A percentile compares a stretch with the other conserved stretches of the same genome.
phyloP scores from a whole-genome alignment of 2,888 invertebrate genomes.

The Eupsilia transversa region DNA sequence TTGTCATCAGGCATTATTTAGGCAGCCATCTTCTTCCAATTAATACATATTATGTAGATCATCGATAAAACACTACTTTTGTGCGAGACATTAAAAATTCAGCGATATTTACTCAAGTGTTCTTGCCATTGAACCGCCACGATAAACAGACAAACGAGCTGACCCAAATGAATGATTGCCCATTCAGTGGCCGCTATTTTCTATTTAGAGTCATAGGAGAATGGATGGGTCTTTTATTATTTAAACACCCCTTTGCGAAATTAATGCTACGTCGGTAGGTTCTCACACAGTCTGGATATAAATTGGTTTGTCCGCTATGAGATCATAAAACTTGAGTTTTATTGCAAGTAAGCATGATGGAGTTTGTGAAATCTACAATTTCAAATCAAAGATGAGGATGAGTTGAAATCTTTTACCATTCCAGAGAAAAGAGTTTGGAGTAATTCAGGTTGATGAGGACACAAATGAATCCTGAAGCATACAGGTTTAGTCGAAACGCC shows the following conservation, averaged over 20 bases:
- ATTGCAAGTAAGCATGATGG: slow-evolving; percentile 24
- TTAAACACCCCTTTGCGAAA: slow-evolving; percentile 69
- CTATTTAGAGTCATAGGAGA: slow-evolving; percentile 65
- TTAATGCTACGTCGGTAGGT: slow-evolving; percentile 56
- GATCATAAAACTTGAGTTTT: slow-evolving; percentile 12
- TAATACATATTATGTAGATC: not conserved
- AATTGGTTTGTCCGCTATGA: slow-evolving; percentile 51
- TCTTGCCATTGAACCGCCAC: slow-evolving; percentile 21
- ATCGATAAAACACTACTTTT: not conserved
- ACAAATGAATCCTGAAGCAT: not conserved
- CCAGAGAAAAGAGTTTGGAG: not conserved
- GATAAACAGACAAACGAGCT: slow-evolving; percentile 45
- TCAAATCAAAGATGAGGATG: not conserved
- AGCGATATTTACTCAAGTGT: slow-evolving; percentile 44
- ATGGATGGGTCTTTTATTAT: slow-evolving; percentile 66
- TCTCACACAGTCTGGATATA: slow-evolving; percentile 57
- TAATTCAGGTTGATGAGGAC: not conserved
- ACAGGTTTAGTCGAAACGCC: not conserved
- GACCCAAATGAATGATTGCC: slow-evolving; percentile 69
- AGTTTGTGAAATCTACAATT: not conserved
- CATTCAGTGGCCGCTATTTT: slow-evolving; percentile 64
- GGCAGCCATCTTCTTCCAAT: not conserved
- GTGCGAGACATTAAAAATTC: slow-evolving; percentile 30
- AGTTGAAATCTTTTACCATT: not conserved
- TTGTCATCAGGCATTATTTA: too few relatives aligned